Evolutionary conservation across 2,888 invertebrate species (phyloP).

Genomic region (Orchesella flavescens): DNA sequence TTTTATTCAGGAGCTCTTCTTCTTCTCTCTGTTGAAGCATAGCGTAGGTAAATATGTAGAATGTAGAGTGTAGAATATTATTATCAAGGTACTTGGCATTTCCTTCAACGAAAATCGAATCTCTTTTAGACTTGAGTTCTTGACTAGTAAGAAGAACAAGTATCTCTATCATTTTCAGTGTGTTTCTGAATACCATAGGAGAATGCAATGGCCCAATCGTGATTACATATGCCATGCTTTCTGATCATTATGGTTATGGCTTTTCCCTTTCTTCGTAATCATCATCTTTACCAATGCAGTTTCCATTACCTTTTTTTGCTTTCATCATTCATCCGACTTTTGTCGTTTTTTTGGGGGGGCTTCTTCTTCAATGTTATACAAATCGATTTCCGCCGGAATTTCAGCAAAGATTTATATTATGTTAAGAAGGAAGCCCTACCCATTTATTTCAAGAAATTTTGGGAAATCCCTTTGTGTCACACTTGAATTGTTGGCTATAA

Average conservation of each 20-base stretch:
- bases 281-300: conserved; percentile 20
- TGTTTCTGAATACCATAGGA: too few relatives aligned
- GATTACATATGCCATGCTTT: conserved; percentile 35
- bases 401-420: too few relatives aligned
- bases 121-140: neutral
- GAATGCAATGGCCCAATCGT: neutral
- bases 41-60: neutral
- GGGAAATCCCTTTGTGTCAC: too few relatives aligned
- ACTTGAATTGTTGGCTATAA: too few relatives aligned
- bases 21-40: too few relatives aligned
- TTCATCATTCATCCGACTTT: conserved; percentile 33
- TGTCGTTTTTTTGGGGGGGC: neutral
- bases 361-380: conserved; percentile 14
- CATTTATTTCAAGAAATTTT: too few relatives aligned
- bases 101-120: conserved; percentile 47
- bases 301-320: conserved; percentile 34
- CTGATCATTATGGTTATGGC: conserved; percentile 36
- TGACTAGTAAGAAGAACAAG: too few relatives aligned
- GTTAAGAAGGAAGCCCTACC: too few relatives aligned
- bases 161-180: too few relatives aligned
- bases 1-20: neutral
- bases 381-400: conserved; percentile 34
- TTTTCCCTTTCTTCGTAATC: conserved; percentile 28
- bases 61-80: neutral
- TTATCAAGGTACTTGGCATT: conserved; percentile 41